Evolutionary conservation across 2,797 vertebrate species (phyloP).

Genomic region (Coluber constrictor): DNA sequence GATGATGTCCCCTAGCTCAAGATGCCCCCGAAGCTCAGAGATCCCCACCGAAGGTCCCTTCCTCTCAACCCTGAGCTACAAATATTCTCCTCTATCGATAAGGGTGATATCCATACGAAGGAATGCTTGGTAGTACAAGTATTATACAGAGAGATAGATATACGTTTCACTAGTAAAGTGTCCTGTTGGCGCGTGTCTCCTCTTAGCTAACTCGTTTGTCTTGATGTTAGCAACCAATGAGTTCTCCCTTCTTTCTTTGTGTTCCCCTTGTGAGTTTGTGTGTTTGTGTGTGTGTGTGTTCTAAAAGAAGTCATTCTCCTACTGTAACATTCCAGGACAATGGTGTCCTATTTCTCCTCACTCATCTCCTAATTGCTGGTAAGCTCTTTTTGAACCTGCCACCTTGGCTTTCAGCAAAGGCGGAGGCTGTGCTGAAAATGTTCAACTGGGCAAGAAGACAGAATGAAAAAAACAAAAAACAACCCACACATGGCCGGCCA

Average conservation of each 20-base stretch:
- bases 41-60: neutral
- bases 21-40: neutral
- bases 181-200: neutral
- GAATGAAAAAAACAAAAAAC: neutral
- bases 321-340: slow-evolving; percentile 65
- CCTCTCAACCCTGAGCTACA: neutral
- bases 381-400: slow-evolving; percentile 56
- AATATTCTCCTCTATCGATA: slow-evolving; percentile 47
- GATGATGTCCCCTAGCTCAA: neutral
- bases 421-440: neutral
- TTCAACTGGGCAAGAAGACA: neutral
- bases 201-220: slow-evolving; percentile 49
- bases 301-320: slow-evolving; percentile 54
- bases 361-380: slow-evolving; percentile 69
- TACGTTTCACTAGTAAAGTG: slow-evolving; percentile 77
- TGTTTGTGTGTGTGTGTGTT: neutral
- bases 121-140: slow-evolving; percentile 76
- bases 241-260: neutral
- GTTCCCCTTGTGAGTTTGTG: neutral
- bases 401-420: neutral
- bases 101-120: slow-evolving; percentile 78
- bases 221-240: slow-evolving; percentile 46
- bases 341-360: slow-evolving; percentile 45
- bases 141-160: slow-evolving; percentile 41
- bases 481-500: neutral